Conservation (phyloP, 2,797 vertebrate species). For the Ceyx erithaca region DNA sequence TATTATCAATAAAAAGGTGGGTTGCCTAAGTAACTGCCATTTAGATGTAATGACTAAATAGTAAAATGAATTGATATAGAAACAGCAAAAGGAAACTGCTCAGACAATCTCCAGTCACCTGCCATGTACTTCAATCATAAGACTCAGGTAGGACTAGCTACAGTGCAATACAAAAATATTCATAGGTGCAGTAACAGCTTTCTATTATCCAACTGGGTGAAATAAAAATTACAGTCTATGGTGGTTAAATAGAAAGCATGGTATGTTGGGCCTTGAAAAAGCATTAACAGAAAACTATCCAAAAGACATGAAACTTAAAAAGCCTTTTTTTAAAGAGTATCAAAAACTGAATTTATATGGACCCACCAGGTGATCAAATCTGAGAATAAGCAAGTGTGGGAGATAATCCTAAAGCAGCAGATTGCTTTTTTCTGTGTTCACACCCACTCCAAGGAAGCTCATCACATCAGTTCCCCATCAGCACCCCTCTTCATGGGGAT, state of each 20-base stretch:
- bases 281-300: neutral
- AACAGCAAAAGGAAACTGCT: slow-evolving; percentile 8
- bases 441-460: neutral
- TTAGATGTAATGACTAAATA: neutral
- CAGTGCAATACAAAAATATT: neutral
- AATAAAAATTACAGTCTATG: neutral
- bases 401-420: neutral
- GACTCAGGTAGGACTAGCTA: neutral
- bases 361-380: neutral
- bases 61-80: neutral
- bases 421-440: neutral
- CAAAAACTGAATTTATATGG: neutral
- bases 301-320: neutral
- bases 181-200: neutral
- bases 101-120: neutral
- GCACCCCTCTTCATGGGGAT: neutral
- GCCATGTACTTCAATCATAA: neutral
- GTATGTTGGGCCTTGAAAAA: neutral
- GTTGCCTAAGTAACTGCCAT: neutral
- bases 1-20: neutral
- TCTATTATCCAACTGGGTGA: neutral
- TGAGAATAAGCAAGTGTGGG: neutral
- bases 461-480: neutral
- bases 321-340: neutral
- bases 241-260: neutral